phyloP scores from a whole-genome alignment of 2,113 vertebrate genomes.

The Gyps fulvus region DNA sequence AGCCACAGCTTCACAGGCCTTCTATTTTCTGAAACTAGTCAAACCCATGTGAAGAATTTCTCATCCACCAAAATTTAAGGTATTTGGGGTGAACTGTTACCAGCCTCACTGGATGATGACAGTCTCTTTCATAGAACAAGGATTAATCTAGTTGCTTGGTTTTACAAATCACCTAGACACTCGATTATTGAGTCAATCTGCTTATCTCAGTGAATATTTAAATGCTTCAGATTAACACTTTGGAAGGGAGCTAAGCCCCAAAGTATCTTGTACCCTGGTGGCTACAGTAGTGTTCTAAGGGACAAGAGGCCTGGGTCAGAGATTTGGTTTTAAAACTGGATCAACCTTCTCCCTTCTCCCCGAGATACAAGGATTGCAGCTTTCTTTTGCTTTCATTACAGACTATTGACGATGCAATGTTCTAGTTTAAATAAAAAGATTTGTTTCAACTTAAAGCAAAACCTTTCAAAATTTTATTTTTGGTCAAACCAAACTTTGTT shows the following conservation, averaged over 20 bases:
- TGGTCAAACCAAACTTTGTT: neutral
- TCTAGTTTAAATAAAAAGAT: neutral
- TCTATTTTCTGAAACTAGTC: neutral
- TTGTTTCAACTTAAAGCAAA: neutral
- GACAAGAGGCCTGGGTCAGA: neutral
- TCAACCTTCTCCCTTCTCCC: neutral
- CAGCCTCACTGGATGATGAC: neutral
- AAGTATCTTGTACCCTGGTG: neutral
- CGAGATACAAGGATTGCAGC: neutral
- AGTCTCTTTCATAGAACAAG: neutral
- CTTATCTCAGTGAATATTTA: neutral
- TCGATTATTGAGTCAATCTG: neutral
- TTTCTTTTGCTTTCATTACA: neutral
- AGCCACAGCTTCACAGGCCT: neutral
- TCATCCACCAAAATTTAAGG: neutral
- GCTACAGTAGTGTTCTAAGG: neutral
- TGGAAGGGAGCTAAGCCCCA: neutral
- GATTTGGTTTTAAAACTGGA: neutral
- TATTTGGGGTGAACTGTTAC: neutral
- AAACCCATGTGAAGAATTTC: neutral
- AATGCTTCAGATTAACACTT: neutral
- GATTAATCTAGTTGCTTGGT: neutral
- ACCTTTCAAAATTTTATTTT: neutral
- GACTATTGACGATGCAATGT: neutral
- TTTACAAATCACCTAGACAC: neutral